phyloP scores from a whole-genome alignment of 2,797 vertebrate species.

The Phataginus tricuspis region DNA sequence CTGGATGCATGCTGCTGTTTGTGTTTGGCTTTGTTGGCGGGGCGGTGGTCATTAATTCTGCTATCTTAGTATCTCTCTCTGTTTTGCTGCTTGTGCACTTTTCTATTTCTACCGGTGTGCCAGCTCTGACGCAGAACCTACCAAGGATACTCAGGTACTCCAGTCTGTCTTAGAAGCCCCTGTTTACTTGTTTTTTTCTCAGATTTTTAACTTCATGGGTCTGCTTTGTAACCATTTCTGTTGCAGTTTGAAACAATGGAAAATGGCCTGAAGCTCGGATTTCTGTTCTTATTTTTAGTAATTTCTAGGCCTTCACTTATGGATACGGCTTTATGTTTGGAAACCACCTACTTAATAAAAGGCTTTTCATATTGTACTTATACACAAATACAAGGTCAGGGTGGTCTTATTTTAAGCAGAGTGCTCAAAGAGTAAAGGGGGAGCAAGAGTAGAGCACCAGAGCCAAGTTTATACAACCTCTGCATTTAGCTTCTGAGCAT shows the following conservation, averaged over 20 bases:
- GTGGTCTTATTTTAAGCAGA: conserved; percentile 52
- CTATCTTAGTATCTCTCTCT: conserved; percentile 97
- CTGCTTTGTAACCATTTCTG: conserved; percentile 71
- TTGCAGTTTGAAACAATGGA: conserved; percentile 78
- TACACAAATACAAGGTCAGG: conserved; percentile 58
- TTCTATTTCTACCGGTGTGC: conserved; percentile 96
- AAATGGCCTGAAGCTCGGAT: conserved; percentile 75
- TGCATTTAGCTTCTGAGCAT: not conserved
- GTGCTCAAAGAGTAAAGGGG: conserved; percentile 11
- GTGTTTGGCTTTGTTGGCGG: conserved; percentile 99
- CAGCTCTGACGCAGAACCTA: conserved; percentile 93
- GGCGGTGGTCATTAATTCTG: conserved; percentile 99
- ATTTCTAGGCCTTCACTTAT: conserved; percentile 33
- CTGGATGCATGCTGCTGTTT: conserved; percentile 99
- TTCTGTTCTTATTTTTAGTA: conserved; percentile 48
- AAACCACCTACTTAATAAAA: conserved; percentile 10
- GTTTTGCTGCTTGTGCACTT: conserved; percentile 99
- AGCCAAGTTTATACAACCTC: conserved; percentile 38
- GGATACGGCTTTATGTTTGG: conserved; percentile 59
- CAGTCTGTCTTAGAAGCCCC: conserved; percentile 53
- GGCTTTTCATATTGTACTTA: conserved; percentile 44
- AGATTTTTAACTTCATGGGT: conserved; percentile 31
- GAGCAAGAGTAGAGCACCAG: not conserved
- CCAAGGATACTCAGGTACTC: conserved; percentile 95
- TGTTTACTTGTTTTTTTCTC: conserved; percentile 41